These are phyloP conservation scores for Cryptus viduatorius DNA, from an alignment of 2,888 invertebrate genomes.

Conservation along the genomic window DNA sequence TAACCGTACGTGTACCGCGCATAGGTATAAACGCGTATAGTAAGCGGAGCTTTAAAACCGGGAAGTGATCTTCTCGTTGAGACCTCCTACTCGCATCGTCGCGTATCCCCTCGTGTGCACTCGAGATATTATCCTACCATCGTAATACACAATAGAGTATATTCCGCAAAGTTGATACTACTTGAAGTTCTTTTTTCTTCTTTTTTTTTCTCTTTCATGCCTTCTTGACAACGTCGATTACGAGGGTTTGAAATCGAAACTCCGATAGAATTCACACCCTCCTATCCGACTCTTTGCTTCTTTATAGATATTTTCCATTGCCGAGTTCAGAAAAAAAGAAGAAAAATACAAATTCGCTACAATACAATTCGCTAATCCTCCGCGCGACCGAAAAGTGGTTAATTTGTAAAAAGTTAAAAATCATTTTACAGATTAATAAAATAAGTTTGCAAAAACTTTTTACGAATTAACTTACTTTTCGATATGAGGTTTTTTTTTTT, in stretches of 20 bases:
- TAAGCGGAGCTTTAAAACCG: constrained; percentile 37
- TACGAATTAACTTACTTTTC: no score
- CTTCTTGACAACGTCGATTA: background rate
- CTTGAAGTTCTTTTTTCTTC: background rate
- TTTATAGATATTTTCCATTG: no score
- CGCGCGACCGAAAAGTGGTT: no score
- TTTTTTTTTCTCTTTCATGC: background rate
- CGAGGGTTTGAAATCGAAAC: background rate
- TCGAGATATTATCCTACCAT: constrained; percentile 25
- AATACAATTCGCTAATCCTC: no score
- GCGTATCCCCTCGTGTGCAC: constrained; percentile 14
- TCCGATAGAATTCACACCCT: background rate
- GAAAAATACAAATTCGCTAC: no score
- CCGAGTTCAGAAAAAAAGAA: no score
- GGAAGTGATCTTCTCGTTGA: constrained; percentile 51
- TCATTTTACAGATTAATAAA: no score
- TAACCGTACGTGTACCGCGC: background rate
- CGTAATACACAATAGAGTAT: constrained; percentile 19
- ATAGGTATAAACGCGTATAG: background rate
- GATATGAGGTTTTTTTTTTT: no score
- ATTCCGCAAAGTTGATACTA: constrained; percentile 9
- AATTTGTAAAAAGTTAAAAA: no score
- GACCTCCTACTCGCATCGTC: background rate
- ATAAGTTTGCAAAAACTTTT: no score
- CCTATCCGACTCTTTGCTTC: background rate